Percentiles rank a stretch among this genome's conserved stretches.
These are phyloP conservation scores for Pogonus chalceus DNA, from an alignment of 1,140 invertebrate genomes.

Conservation along the genomic window DNA sequence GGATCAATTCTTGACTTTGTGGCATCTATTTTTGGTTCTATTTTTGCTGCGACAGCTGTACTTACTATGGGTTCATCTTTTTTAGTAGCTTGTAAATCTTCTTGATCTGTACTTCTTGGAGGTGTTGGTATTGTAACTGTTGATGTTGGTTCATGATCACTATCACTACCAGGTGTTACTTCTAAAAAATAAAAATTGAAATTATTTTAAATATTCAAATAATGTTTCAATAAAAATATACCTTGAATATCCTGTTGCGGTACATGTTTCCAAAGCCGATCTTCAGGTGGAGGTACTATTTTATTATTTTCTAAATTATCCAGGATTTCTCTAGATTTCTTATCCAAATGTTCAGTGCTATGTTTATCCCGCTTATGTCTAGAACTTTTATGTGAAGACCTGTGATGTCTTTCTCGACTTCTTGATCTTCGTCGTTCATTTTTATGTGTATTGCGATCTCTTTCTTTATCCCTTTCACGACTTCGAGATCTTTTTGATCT, in stretches of 20 bases:
- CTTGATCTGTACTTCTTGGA: slow-evolving; percentile 26
- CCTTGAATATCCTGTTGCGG: slow-evolving; percentile 35
- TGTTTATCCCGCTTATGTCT: slow-evolving; percentile 30
- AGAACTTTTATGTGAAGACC: slow-evolving; percentile 33
- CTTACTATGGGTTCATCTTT: slow-evolving; percentile 8
- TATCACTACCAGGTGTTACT: slow-evolving; percentile 38
- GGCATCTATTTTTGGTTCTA: neutral
- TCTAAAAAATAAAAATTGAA: slow-evolving; percentile 4
- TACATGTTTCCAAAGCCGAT: slow-evolving; percentile 33
- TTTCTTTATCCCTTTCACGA: slow-evolving; percentile 11
- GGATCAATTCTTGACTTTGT: neutral
- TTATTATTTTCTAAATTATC: slow-evolving; percentile 33
- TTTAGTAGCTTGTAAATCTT: slow-evolving; percentile 20
- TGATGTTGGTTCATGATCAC: slow-evolving; percentile 50
- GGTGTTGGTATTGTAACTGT: slow-evolving; percentile 42
- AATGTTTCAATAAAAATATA: no score
- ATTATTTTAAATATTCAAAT: slow-evolving; percentile 5
- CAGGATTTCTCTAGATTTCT: slow-evolving; percentile 32
- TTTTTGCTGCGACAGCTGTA: slow-evolving; percentile 6
- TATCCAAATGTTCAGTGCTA: slow-evolving; percentile 30
- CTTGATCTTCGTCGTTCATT: slow-evolving; percentile 18
- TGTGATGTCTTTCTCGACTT: slow-evolving; percentile 18
- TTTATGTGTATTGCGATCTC: neutral
- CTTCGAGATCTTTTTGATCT: neutral
- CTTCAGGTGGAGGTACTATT: slow-evolving; percentile 33